Base-by-base conservation (phyloP, 2,888 invertebrate genomes). In the Zootermopsis nevadensis region DNA sequence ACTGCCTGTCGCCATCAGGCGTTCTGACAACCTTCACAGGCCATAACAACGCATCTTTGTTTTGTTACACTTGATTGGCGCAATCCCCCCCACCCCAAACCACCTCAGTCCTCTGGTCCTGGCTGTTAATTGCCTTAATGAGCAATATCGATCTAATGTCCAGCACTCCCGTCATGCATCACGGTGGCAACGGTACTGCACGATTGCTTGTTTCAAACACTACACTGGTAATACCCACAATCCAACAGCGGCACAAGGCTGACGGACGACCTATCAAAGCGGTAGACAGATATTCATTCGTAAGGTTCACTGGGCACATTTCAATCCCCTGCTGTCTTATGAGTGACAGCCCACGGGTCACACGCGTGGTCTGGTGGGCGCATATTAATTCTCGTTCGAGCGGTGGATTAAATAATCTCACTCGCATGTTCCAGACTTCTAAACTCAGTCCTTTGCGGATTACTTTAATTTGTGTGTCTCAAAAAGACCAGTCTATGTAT, bases 41-140 rank as follows among this genome's bases (percentile, higher is more conserved):
- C 79, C 38, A 66, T 79, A 66, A 35, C 66, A 79, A 79, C 38
- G 66, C 79, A 66, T 79, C 79, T 79, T 79, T 79, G 79, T 79
- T 79, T 55, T 79, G 79, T 66, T 79, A 35, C 66, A 79, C 79
- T 79, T 79, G 79, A 79, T 66, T 55, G 53, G 77, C 48, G 60
- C 60, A 60, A 60, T 60, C n/a, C 27, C 60, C 60, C 12, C 60
- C 60, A n/a, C n/a, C 30, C 10, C 30, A n/a, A 31, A 22, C 38
- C 48, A 42, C 1, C 76, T 48, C 55, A 24, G 31, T 15, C 31
- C 77, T 77, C 31, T 35, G 66, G 79, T 79, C 48, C 79, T 33
- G 60, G 79, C 66, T 79, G 79, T 79, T 79, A 79, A 79, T 79
- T 79, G 79, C 79, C 79, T 79, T 79, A 79, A 79, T 79, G 79